Conservation (phyloP, 1,140 invertebrate species). For the Drosophila yakuba region DNA sequence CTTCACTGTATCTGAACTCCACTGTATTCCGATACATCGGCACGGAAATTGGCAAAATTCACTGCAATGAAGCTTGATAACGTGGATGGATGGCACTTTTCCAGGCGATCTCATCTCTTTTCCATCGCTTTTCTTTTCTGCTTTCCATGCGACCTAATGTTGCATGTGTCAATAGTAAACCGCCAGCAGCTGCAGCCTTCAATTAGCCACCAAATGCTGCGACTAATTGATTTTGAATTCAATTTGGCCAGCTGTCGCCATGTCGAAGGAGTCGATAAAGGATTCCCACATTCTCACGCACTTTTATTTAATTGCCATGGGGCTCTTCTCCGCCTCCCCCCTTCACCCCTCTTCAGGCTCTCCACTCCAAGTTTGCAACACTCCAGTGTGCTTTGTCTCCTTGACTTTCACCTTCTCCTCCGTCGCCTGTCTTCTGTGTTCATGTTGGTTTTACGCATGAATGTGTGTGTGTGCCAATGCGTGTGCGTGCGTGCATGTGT, state of each 20-base stretch:
- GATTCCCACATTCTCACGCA: slow-evolving; percentile 7
- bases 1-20: background rate
- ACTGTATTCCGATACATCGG: background rate
- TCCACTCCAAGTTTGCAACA: slow-evolving; percentile 42
- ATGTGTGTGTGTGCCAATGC: slow-evolving; percentile 32
- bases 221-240: slow-evolving; percentile 1
- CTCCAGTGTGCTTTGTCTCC: slow-evolving; percentile 20
- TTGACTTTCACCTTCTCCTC: background rate
- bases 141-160: no score
- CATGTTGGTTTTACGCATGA: slow-evolving; percentile 69
- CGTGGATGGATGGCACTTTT: no score
- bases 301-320: slow-evolving; percentile 15
- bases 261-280: background rate
- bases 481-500: slow-evolving; percentile 5
- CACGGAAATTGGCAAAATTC: no score
- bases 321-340: background rate
- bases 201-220: background rate
- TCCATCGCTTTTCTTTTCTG: no score
- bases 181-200: no score
- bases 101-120: no score
- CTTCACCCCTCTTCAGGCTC: background rate
- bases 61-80: no score
- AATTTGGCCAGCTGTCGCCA: slow-evolving; percentile 11
- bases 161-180: no score
- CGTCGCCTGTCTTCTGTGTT: slow-evolving; percentile 7